Percentiles rank a stretch among this genome's conserved stretches.
These are phyloP conservation scores for Hyaena hyaena DNA, from an alignment of 2,113 vertebrate genomes.

Conservation along the genomic window DNA sequence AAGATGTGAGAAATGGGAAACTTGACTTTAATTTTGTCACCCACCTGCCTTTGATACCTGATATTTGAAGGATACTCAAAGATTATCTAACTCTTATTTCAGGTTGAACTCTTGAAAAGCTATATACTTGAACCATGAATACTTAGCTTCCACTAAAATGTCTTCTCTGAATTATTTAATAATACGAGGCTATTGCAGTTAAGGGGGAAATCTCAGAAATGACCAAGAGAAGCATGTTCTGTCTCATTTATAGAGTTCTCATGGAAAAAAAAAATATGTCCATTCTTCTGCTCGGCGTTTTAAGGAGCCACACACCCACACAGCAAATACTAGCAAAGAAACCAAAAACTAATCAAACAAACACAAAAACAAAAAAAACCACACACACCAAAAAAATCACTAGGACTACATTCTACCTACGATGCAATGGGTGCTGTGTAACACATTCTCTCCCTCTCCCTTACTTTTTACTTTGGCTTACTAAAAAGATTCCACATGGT, in stretches of 20 bases:
- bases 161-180: slow-evolving; percentile 61
- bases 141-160: slow-evolving; percentile 16
- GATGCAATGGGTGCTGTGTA: neutral
- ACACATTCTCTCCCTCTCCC: neutral
- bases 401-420: neutral
- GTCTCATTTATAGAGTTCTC: neutral
- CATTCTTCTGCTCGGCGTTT: neutral
- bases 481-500: neutral
- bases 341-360: neutral
- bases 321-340: neutral
- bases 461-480: neutral
- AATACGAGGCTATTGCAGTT: neutral
- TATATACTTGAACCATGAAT: neutral
- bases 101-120: slow-evolving; percentile 14
- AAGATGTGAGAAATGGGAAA: neutral
- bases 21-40: slow-evolving; percentile 22
- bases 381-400: too few species aligned
- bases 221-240: neutral
- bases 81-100: slow-evolving; percentile 46
- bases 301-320: neutral
- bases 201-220: slow-evolving; percentile 34
- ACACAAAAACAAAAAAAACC: too few species aligned
- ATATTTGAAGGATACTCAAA: slow-evolving; percentile 13
- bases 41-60: neutral
- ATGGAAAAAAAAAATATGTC: neutral